Conservation (phyloP, 2,888 invertebrate genomes). For the Sipha maydis region DNA sequence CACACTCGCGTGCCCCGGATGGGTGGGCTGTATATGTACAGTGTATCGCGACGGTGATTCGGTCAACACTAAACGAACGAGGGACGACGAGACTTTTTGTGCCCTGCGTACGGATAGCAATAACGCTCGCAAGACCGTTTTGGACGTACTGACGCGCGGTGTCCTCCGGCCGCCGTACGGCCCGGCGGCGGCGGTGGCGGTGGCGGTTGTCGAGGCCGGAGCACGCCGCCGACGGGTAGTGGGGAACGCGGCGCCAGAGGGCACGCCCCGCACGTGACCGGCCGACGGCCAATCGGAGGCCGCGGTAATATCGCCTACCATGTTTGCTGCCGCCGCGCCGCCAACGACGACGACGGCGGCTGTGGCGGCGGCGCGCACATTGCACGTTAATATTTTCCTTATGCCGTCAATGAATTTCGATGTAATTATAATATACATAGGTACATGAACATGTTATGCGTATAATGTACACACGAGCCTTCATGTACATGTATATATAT, state of each 20-base stretch:
- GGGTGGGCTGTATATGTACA: background rate
- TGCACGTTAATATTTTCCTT: background rate
- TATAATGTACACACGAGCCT: too few species aligned
- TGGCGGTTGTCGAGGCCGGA: background rate
- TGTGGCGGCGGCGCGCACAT: slow-evolving; percentile 10
- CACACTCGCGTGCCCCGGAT: slow-evolving; percentile 28
- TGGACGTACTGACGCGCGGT: slow-evolving; percentile 33
- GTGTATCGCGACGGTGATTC: slow-evolving; percentile 22
- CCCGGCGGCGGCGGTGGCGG: background rate
- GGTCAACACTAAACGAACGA: slow-evolving; percentile 35
- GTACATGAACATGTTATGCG: background rate
- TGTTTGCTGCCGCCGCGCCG: slow-evolving; percentile 38
- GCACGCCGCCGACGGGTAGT: background rate
- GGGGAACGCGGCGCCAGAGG: slow-evolving; percentile 18
- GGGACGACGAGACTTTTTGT: slow-evolving; percentile 51
- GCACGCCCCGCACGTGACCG: slow-evolving; percentile 60
- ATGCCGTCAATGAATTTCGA: background rate
- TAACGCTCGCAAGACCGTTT: slow-evolving; percentile 1
- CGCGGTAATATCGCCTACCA: slow-evolving; percentile 55
- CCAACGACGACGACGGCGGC: background rate
- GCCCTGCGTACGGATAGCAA: background rate
- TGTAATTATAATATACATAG: background rate
- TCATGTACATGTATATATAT: too few species aligned
- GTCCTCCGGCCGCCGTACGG: slow-evolving; percentile 6
- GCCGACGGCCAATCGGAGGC: slow-evolving; percentile 37